Percentiles rank a stretch among this genome's conserved stretches.
phyloP scores from a whole-genome alignment of 2,888 invertebrate species.

The Lampropteryx suffumata region DNA sequence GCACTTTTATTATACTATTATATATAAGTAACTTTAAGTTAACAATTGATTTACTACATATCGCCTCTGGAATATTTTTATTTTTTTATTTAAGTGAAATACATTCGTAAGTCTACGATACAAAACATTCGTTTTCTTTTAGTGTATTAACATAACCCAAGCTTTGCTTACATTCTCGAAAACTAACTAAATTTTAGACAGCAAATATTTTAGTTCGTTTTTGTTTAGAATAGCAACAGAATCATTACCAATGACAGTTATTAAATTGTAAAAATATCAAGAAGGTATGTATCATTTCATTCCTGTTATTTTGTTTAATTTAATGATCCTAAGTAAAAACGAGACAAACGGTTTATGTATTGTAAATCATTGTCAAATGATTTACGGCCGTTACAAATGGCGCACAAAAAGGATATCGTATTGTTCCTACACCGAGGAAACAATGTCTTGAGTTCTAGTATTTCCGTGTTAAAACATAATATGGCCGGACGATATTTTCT shows the following conservation, averaged over 20 bases:
- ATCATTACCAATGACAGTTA: too few relatives aligned
- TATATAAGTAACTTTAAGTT: too few relatives aligned
- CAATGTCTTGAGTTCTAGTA: slow-evolving; percentile 32
- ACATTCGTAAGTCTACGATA: not conserved
- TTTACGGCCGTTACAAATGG: slow-evolving; percentile 36
- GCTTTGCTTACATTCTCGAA: too few relatives aligned
- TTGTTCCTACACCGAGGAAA: slow-evolving; percentile 28
- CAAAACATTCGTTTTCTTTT: too few relatives aligned
- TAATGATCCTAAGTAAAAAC: not conserved
- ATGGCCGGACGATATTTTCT: slow-evolving; percentile 28
- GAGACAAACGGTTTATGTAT: not conserved
- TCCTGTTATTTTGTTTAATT: not conserved
- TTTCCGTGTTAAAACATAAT: slow-evolving; percentile 28
- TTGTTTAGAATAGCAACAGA: too few relatives aligned
- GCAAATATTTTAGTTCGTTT: too few relatives aligned
- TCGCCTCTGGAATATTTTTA: not conserved
- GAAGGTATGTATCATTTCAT: too few relatives aligned
- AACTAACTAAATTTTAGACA: too few relatives aligned
- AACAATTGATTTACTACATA: too few relatives aligned
- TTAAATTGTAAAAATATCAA: too few relatives aligned
- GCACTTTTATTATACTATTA: too few relatives aligned
- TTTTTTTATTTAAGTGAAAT: not conserved
- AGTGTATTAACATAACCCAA: too few relatives aligned
- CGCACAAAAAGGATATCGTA: slow-evolving; percentile 23
- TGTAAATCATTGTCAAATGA: slow-evolving; percentile 33